These are phyloP conservation scores for Zaprionus obscuricornis DNA, from an alignment of 2,888 invertebrate genomes.

Conservation along the genomic window DNA sequence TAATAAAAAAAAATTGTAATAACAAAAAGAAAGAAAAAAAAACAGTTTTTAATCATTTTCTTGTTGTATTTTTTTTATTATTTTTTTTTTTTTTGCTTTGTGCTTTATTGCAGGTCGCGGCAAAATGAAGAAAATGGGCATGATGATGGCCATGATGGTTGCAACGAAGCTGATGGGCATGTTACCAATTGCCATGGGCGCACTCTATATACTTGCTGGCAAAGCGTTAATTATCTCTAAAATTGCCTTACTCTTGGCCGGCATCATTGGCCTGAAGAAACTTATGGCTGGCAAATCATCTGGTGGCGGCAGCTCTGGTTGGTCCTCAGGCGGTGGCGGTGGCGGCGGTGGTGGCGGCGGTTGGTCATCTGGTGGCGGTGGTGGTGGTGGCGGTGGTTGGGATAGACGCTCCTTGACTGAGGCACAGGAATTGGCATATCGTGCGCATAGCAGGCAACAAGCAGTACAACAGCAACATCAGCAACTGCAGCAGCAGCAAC, in stretches of 20 bases:
- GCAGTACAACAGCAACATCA: conserved; percentile 55
- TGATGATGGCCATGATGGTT: conserved; percentile 93
- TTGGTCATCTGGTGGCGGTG: conserved; percentile 83
- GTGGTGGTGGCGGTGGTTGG: conserved; percentile 87
- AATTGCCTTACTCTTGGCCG: conserved; percentile 91
- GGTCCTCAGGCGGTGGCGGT: conserved; percentile 75
- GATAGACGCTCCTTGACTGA: conserved; percentile 87
- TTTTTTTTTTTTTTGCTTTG: background rate
- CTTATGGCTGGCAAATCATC: conserved; percentile 88
- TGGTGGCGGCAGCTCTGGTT: conserved; percentile 81
- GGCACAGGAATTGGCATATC: conserved; percentile 89
- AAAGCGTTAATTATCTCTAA: conserved; percentile 92
- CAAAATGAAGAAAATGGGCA: conserved; percentile 95
- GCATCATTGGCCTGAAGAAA: conserved; percentile 93
- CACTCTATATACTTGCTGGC: conserved; percentile 91
- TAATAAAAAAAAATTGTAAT: too few relatives aligned
- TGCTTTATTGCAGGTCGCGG: conserved; percentile 87
- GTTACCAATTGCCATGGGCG: conserved; percentile 91
- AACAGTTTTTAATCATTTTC: too few relatives aligned
- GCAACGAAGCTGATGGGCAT: conserved; percentile 93
- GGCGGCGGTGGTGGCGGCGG: conserved; percentile 83
- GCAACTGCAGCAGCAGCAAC: conserved; percentile 46
- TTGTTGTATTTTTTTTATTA: too few relatives aligned
- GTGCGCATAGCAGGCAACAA: conserved; percentile 85
- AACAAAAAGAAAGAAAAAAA: too few relatives aligned